Evolutionary conservation across 92 coral and sea anemone species (phyloP), one percentile per base, ranked within the genome.

Genomic region (Metridium senile): DNA sequence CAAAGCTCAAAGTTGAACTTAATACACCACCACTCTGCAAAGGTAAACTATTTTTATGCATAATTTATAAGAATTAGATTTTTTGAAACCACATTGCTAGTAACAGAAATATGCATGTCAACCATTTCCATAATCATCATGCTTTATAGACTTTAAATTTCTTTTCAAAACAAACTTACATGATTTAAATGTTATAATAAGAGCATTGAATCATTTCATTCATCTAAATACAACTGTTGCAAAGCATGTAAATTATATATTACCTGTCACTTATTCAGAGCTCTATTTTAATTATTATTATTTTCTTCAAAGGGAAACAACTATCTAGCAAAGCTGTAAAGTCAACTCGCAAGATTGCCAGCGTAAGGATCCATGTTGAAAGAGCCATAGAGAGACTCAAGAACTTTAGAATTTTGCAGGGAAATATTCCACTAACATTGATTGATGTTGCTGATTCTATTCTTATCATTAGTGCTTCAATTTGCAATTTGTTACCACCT

Each of bases 401-500:
- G 62, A 58, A 71, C 53, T 80, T 80, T 53, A 46, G 78, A 33
- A 61, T 80, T 32, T 64, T 80, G 17, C 84, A 71, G 45, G 78
- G 78, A 34, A 71, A 70, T 59, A 45, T 66, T 20, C 82, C 62
- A 47, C 30, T 66, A 23, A 26, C 74, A 18, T 33, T n/a, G n/a
- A n/a, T n/a, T n/a, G n/a, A n/a, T n/a, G n/a, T n/a, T n/a, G n/a
- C n/a, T n/a, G n/a, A n/a, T 77, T 22, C 26, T 13, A 77, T 66
- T 20, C 32, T 77, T 0, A 65, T 23, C 28, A 71, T 77, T 39
- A 65, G 82, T 80, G 84, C 84, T 58, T 58, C 71, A 34, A 65
- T 80, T 19, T 80, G 84, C 61, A 80, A 80, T 71, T 46, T 80
- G 62, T 33, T 80, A 52, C 78, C 72, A 58, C 84, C 84, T 25